Base-by-base conservation (phyloP, 2,113 vertebrate genomes). In the Eublepharis macularius region DNA sequence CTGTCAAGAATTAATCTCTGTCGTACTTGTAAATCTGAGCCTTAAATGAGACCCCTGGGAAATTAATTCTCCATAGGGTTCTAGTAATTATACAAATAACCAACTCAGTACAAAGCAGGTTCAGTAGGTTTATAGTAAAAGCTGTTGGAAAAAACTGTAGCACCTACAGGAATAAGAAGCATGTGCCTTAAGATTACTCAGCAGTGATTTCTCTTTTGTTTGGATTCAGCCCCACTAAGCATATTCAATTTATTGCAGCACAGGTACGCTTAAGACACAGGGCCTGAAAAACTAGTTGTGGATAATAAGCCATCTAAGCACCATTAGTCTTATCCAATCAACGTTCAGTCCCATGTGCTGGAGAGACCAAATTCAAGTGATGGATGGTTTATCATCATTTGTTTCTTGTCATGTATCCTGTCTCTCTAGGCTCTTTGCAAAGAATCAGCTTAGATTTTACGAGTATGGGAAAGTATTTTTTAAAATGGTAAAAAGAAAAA, bases 1-100 rank as follows among this genome's bases (percentile, higher is more conserved):
- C 73, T 93, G 81, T 82, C 73, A 87, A 92, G 85, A 94, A 93
- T 76, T 94, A 94, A 93, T 91, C 93, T 92, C 84, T 79, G 45
- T 9, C n/a, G 77, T 86, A 95, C 90, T 24, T 90, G 75, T 80
- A 89, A 86, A 87, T 91, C 78, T 91, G 49, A 92, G 76, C 81
- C 66, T 91, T 91, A 91, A 85, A 29, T 83, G 68, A 49, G 92
- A 89, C 78, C 66, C n/a, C 57, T 81, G 86, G 89, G 91, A 92
- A 95, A 95, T 94, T 84, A 93, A 92, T 93, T 91, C 92, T 82
- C 82, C 73, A 41, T 17, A 2, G 14, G 65, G 79, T 49, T 81
- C 68, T 43, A 76, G 85, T 80, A 94, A 92, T 83, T 84, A 89
- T 68, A 92, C 17, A 87, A 92, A 94, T 86, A 92, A 4, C 81